Evolutionary conservation across 53 echinoderm and acorn worm genomes (phyloP), one percentile per base, ranked within the genome.

Genomic region (Paelopatides confundens): DNA sequence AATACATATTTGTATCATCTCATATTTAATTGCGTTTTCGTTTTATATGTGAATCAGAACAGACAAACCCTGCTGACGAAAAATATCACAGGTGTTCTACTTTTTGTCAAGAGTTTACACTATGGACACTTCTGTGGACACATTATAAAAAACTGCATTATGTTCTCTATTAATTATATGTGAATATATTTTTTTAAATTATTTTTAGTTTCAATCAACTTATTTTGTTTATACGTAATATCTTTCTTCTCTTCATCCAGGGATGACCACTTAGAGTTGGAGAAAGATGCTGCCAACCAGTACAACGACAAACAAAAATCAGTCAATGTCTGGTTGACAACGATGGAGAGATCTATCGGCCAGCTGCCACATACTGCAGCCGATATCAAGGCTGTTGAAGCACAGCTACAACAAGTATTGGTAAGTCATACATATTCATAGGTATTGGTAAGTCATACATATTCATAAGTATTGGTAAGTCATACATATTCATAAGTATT

Each of bases 331-430:
- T 99, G 95, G 95, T 71, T 99, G 85, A 95, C 94, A 21, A 95
- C 83, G 26, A 96, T 85, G 63, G 99, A 99, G 70, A 90, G 94
- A 53, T 84, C 89, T 65, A 53, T 93, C 50, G 85, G 78, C 63
- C 99, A 99, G 77, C 89, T 96, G 11, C 94, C 92, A 17, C 96
- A 91, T 18, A 86, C 82, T 32, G 95, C 92, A 50, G 92, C 89
- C 36, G 94, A 99, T 34, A 71, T 95, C 26, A 88, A 94, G 40
- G 92, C 86, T 74, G 91, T 99, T 12, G 92, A 99, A 77, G 85
- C 81, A 69, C 99, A 99, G 66, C 91, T 95, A 0, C 85, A 96
- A 65, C 94, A 99, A 90, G 91, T 92, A 49, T 87, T 90, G 94
- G 99, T 99, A 87, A 85, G 82, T 49, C 43, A 43, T 10, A 43